Evolutionary conservation across 2,797 vertebrate genomes (phyloP), one percentile per base, ranked within the genome.

Genomic region (Selene dorsalis): DNA sequence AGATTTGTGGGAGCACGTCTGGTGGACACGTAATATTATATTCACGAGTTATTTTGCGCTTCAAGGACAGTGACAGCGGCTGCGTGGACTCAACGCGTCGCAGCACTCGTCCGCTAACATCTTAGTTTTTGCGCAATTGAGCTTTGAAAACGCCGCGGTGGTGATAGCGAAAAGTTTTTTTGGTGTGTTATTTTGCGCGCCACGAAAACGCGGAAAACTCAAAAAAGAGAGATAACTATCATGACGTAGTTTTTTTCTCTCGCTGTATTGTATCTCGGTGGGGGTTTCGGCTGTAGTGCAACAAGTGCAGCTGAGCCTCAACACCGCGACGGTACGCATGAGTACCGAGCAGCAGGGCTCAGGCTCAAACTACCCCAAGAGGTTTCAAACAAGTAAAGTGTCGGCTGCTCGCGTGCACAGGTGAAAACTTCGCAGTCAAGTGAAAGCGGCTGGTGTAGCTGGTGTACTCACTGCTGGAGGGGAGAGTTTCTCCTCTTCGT

Each of bases 231-330:
- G 41, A 6, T 6, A 20, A 39, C 8, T 6, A 4, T 0, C 43
- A 22, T 3, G 1, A 6, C 8, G 28, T 6, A 0, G 12, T 48
- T 52, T 50, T 4, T 7, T 2, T 7, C 0, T 35, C 66, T 8
- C 2, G 32, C 7, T 9, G 32, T 22, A 72, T 59, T 24, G 24
- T 39, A 17, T n/a, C 32, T 20, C 62, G 3, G 43, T 38, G 30
- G 73, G 61, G 52, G 61, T 64, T 60, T 48, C 17, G 6, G 45
- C 47, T 39, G 59, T 17, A 52, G 59, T 2, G 90, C 83, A 93
- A 91, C 93, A 95, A 95, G 93, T 94, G 94, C 93, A 93, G 78
- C 85, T 22, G 84, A 80, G 84, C 65, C 30, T 24, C 18, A 78
- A 84, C 65, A 84, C 87, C 69, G 82, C 77, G 80, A 83, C 75